phyloP scores from a whole-genome alignment of 1,140 invertebrate genomes.

The Panulirus ornatus region DNA sequence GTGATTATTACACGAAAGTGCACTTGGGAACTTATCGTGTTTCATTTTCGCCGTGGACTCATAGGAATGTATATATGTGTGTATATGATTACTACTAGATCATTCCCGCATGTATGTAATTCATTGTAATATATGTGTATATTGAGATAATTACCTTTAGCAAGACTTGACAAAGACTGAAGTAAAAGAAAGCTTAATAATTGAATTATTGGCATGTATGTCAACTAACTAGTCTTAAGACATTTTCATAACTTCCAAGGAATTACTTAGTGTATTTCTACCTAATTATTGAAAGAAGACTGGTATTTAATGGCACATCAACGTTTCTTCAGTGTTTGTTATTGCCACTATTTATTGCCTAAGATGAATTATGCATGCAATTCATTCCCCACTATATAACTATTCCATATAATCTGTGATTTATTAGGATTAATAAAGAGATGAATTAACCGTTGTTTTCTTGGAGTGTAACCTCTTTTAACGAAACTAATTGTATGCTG shows the following conservation, averaged over 20 bases:
- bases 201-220: background rate
- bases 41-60: too few relatives aligned
- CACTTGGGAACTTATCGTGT: too few relatives aligned
- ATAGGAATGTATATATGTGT: background rate
- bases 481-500: too few relatives aligned
- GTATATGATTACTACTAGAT: background rate
- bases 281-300: background rate
- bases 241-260: too few relatives aligned
- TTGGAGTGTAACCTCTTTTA: too few relatives aligned
- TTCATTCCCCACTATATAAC: constrained; percentile 4
- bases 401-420: constrained; percentile 36
- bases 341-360: background rate
- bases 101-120: background rate
- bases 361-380: background rate
- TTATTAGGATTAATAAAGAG: constrained; percentile 27
- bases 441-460: background rate
- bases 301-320: background rate
- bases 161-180: background rate
- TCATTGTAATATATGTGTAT: background rate
- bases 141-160: background rate
- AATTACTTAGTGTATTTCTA: background rate
- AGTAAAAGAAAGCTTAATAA: background rate
- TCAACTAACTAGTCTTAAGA: background rate
- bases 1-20: too few relatives aligned
- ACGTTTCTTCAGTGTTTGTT: background rate